Conservation (phyloP, 2,113 vertebrate species). For the Platichthys flesus region DNA sequence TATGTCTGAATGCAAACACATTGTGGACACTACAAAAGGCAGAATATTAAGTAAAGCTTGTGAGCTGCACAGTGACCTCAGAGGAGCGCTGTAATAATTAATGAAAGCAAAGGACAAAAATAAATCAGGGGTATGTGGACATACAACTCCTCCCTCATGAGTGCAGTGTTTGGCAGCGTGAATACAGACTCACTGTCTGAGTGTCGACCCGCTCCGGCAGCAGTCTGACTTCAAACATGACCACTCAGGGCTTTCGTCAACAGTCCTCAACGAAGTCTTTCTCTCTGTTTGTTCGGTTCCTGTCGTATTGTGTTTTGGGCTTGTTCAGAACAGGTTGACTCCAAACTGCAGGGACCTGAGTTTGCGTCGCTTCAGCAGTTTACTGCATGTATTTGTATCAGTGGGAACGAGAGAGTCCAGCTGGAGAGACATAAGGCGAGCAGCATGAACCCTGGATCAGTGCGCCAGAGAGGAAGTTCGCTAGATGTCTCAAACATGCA, state of each 20-base stretch:
- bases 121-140: conserved; percentile 22
- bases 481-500: conserved; percentile 67
- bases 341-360: conserved; percentile 26
- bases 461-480: conserved; percentile 80
- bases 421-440: conserved; percentile 82
- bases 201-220: conserved; percentile 14
- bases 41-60: not conserved
- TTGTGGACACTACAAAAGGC: conserved; percentile 9
- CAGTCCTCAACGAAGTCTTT: not conserved
- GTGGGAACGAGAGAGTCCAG: conserved; percentile 71
- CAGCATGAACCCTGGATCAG: conserved; percentile 73
- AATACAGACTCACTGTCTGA: conserved; percentile 11
- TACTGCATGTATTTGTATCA: conserved; percentile 52
- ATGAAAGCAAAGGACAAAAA: conserved; percentile 21
- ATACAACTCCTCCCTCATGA: conserved; percentile 7
- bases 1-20: conserved; percentile 5
- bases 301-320: not conserved
- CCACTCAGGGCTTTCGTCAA: not conserved
- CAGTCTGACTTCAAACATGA: not conserved
- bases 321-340: conserved; percentile 14
- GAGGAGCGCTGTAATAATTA: not conserved
- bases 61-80: conserved; percentile 9
- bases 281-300: not conserved
- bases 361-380: conserved; percentile 40
- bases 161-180: conserved; percentile 34